A percentile compares a stretch with the other conserved stretches of the same genome.
phyloP scores from a whole-genome alignment of 2,797 vertebrate genomes.

The Acrossocheilus fasciatus region DNA sequence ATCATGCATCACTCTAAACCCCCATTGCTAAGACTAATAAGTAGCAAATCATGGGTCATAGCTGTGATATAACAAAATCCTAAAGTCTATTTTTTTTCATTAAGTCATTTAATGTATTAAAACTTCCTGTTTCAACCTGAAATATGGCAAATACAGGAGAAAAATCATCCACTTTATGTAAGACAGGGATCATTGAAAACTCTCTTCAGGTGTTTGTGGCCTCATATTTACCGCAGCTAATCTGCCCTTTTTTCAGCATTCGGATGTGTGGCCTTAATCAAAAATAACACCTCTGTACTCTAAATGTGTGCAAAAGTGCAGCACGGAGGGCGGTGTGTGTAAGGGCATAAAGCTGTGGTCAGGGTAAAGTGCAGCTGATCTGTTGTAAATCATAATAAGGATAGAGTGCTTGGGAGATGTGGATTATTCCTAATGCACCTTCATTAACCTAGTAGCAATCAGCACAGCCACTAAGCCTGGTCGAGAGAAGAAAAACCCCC shows the following conservation, averaged over 20 bases:
- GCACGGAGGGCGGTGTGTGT: neutral
- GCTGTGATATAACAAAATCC: neutral
- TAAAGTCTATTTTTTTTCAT: neutral
- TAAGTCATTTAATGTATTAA: neutral
- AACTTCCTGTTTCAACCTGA: neutral
- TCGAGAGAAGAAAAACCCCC: neutral
- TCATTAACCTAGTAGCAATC: slow-evolving; percentile 80
- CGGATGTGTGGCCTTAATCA: slow-evolving; percentile 16
- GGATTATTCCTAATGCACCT: slow-evolving; percentile 84
- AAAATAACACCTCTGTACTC: slow-evolving; percentile 26
- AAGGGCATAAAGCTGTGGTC: slow-evolving; percentile 22
- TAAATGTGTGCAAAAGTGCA: slow-evolving; percentile 19
- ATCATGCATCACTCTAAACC: neutral
- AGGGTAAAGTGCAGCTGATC: slow-evolving; percentile 81
- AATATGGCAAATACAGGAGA: neutral
- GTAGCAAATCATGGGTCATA: neutral
- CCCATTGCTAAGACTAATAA: neutral
- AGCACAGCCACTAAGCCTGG: slow-evolving; percentile 77
- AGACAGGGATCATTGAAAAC: neutral
- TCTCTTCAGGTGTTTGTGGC: neutral
- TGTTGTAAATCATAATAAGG: slow-evolving; percentile 86
- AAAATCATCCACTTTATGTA: neutral
- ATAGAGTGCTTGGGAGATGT: slow-evolving; percentile 66
- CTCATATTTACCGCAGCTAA: neutral
- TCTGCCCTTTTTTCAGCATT: neutral